These are phyloP conservation scores for Sebastes oblongus DNA, from an alignment of 2,797 vertebrate genomes.

Conservation along the genomic window DNA sequence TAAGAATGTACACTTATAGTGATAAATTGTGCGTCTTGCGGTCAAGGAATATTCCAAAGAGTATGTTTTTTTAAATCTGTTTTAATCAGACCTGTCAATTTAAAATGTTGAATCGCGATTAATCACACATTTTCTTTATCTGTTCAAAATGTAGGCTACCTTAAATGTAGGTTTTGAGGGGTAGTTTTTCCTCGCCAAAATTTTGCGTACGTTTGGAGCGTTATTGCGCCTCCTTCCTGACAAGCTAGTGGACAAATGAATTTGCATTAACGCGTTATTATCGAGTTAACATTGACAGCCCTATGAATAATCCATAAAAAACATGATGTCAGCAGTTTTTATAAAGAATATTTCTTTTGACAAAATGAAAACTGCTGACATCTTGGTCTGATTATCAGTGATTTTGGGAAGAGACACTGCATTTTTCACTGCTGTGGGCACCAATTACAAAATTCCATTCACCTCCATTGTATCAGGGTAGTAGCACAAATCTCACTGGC, in stretches of 20 bases:
- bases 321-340: not conserved
- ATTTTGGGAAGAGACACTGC: not conserved
- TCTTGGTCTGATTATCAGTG: not conserved
- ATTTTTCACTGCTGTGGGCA: not conserved
- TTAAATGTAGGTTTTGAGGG: too few relatives aligned
- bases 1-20: not conserved
- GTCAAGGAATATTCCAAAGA: not conserved
- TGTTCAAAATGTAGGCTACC: too few relatives aligned
- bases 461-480: not conserved
- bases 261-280: too few relatives aligned
- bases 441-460: not conserved
- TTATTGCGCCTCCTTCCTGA: too few relatives aligned
- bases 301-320: not conserved
- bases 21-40: not conserved
- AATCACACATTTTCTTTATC: too few relatives aligned
- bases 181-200: too few relatives aligned
- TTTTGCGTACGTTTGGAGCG: too few relatives aligned
- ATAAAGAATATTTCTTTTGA: not conserved
- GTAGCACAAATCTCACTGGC: not conserved
- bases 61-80: not conserved
- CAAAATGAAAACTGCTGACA: slow-evolving; percentile 2
- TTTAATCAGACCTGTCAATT: not conserved
- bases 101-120: not conserved
- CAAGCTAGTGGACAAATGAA: too few relatives aligned
- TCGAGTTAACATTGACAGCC: too few relatives aligned